Evolutionary conservation across 2,888 invertebrate species (phyloP), one percentile per base, ranked within the genome.

Genomic region (Drosophila planitibia): DNA sequence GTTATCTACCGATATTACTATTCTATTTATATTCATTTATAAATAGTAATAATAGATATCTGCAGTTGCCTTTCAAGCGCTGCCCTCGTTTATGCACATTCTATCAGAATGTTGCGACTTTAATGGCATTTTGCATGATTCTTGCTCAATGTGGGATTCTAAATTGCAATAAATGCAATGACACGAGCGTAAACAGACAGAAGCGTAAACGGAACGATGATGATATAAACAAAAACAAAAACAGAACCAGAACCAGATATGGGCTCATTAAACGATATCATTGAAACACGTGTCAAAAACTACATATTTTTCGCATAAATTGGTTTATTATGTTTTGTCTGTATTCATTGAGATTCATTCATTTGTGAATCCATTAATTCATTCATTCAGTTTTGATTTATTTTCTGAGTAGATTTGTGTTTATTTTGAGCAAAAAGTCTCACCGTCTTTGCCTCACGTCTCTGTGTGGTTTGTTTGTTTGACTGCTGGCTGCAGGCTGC

Each of bases 81-180:
- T 41, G 39, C 63, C 66, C 60, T 70, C 78, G 74, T 35, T 53
- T 53, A 55, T 60, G 60, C 52, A 59, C 61, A 47, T 61, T 59
- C 58, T 64, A 49, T 65, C 62, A 44, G 22, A 74, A 44, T 51
- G n/a, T n/a, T 53, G 19, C 30, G 9, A 41, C 30, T 44, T 22
- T 59, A 69, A 57, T 74, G 47, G 64, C 70, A 63, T 66, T 75
- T 75, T 75, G 65, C 78, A 75, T 75, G 78, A 57, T 68, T 74
- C 64, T 35, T 39, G 51, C 44, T 62, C 54, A 52, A 70, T 44
- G 19, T 59, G 32, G 52, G 54, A 37, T 68, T 74, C 49, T 53
- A 62, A 35, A 44, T 79, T 79, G 25, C 25, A 25, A 25, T 25
- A 25, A 25, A 79, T 79, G 78, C 75, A 79, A 79, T 68, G 71